phyloP scores from a whole-genome alignment of 2,797 vertebrate species.

The Tenualosa ilisha region DNA sequence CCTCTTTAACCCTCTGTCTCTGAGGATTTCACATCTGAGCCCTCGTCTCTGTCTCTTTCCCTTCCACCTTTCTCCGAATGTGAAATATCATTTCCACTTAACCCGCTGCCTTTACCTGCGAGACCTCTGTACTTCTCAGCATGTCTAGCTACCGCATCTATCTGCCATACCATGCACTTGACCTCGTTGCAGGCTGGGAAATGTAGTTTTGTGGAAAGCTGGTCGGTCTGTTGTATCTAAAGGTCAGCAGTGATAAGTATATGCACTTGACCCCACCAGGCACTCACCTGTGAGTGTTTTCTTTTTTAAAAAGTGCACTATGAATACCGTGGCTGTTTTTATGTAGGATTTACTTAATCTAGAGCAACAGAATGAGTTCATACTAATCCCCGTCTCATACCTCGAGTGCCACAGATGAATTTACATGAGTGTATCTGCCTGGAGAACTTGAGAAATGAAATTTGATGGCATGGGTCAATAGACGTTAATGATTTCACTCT shows the following conservation, averaged over 20 bases:
- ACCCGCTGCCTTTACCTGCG: not conserved
- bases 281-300: not conserved
- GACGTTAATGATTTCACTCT: not conserved
- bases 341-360: not conserved
- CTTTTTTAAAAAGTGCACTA: not conserved
- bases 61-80: not conserved
- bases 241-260: not conserved
- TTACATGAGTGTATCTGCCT: not conserved
- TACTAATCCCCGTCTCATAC: not conserved
- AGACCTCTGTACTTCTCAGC: not conserved
- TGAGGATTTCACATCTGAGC: constrained; percentile 13
- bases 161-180: not conserved
- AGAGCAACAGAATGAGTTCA: not conserved
- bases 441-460: not conserved
- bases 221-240: not conserved
- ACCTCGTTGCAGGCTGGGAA: constrained; percentile 6
- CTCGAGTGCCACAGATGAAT: not conserved
- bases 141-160: not conserved
- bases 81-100: constrained; percentile 10
- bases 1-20: constrained; percentile 30
- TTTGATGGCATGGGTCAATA: not conserved
- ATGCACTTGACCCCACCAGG: not conserved
- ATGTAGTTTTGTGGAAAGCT: not conserved
- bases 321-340: not conserved
- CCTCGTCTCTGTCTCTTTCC: not conserved